Percentiles rank a stretch among this genome's conserved stretches.
These are phyloP conservation scores for Candidula unifasciata DNA, from an alignment of 2,888 invertebrate genomes.

Conservation along the genomic window DNA sequence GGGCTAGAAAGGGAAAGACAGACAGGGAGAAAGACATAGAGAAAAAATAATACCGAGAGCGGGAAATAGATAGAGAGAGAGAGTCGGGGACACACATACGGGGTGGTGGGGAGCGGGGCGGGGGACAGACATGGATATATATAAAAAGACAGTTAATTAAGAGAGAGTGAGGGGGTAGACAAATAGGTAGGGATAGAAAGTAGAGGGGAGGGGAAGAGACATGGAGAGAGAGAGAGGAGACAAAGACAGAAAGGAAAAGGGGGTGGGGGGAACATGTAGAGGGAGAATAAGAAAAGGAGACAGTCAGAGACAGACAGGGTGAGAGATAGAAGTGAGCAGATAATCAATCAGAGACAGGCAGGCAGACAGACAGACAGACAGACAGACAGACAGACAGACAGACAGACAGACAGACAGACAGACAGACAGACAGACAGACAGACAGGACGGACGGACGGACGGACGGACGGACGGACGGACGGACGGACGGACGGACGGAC, in stretches of 20 bases:
- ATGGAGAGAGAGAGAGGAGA: background rate
- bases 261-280: background rate
- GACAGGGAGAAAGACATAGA: background rate
- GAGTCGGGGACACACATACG: background rate
- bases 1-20: background rate
- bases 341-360: no score
- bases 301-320: background rate
- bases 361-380: no score
- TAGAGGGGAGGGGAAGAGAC: background rate
- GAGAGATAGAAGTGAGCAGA: background rate
- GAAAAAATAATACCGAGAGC: background rate
- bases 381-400: conserved; percentile 18
- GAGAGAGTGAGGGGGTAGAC: background rate
- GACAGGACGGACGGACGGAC: no score
- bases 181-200: no score
- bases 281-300: background rate
- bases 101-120: background rate
- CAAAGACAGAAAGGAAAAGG: background rate
- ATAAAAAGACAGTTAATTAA: no score
- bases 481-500: no score
- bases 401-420: conserved; percentile 39
- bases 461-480: no score
- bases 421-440: no score
- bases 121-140: background rate
- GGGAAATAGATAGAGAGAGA: background rate